phyloP scores from a whole-genome alignment of 2,888 invertebrate genomes.

The Cryptocephalus primarius region DNA sequence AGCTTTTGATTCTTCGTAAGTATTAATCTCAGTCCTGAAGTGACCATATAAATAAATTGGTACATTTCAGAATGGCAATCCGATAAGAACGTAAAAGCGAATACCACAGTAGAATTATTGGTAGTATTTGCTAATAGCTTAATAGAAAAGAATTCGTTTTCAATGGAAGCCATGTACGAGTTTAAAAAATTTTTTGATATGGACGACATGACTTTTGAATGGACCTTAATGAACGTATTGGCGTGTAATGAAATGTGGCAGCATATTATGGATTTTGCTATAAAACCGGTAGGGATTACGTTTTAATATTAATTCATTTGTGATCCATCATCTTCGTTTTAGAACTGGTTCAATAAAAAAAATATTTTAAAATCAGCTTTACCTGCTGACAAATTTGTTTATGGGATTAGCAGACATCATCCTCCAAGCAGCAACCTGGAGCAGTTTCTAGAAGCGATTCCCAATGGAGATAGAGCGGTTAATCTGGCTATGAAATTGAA shows the following conservation, averaged over 20 bases:
- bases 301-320: background rate
- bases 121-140: constrained; percentile 1
- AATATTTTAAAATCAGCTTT: constrained; percentile 26
- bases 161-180: constrained; percentile 18
- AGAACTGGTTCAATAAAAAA: constrained; percentile 45
- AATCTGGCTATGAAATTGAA: constrained; percentile 51
- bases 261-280: constrained; percentile 22
- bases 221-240: constrained; percentile 29
- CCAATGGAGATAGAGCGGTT: constrained; percentile 43
- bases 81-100: constrained; percentile 18
- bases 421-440: constrained; percentile 37
- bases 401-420: constrained; percentile 26
- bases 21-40: constrained; percentile 12
- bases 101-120: constrained; percentile 26
- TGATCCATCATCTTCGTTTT: constrained; percentile 6
- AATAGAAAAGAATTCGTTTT: constrained; percentile 14
- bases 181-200: constrained; percentile 29
- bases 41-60: constrained; percentile 1
- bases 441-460: constrained; percentile 25
- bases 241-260: constrained; percentile 26
- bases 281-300: constrained; percentile 23
- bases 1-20: constrained; percentile 18
- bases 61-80: constrained; percentile 26
- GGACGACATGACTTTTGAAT: constrained; percentile 30
- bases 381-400: constrained; percentile 25